Percentiles rank a stretch among this genome's conserved stretches.
These are phyloP conservation scores for Channa maculata DNA, from an alignment of 2,113 vertebrate species.

Conservation along the genomic window DNA sequence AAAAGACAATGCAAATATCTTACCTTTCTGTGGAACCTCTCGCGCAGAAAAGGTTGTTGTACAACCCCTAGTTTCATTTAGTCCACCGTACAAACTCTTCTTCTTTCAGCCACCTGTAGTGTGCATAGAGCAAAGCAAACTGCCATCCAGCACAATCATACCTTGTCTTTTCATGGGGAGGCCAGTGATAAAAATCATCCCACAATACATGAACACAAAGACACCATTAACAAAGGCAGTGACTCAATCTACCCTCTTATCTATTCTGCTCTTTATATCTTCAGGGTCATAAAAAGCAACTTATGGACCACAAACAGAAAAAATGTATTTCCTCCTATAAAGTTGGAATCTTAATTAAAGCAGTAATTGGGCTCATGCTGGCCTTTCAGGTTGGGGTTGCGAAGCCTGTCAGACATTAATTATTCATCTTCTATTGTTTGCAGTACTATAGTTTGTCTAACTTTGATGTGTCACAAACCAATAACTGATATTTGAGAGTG, in stretches of 20 bases:
- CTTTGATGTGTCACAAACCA: no score
- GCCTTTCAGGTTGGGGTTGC: not conserved
- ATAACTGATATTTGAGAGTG: no score
- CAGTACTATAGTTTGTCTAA: not conserved
- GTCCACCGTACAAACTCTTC: slow-evolving; percentile 39
- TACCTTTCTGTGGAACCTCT: slow-evolving; percentile 57
- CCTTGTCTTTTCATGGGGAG: slow-evolving; percentile 73
- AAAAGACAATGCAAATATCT: slow-evolving; percentile 37
- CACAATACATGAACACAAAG: slow-evolving; percentile 74
- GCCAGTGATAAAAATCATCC: slow-evolving; percentile 74
- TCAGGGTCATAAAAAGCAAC: slow-evolving; percentile 51
- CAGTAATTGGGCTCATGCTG: not conserved
- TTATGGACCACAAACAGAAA: slow-evolving; percentile 45
- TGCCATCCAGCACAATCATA: slow-evolving; percentile 68
- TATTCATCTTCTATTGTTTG: not conserved
- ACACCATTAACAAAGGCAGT: slow-evolving; percentile 71
- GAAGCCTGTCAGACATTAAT: not conserved
- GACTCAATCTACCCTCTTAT: slow-evolving; percentile 74
- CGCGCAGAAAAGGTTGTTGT: not conserved
- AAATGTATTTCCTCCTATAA: slow-evolving; percentile 46
- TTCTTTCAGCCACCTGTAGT: slow-evolving; percentile 62
- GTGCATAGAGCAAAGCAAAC: slow-evolving; percentile 54
- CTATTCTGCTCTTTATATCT: slow-evolving; percentile 45
- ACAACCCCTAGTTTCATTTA: slow-evolving; percentile 32
- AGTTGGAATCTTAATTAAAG: slow-evolving; percentile 25